Evolutionary conservation across 2,888 invertebrate genomes (phyloP).

Genomic region (Elysia crispata): DNA sequence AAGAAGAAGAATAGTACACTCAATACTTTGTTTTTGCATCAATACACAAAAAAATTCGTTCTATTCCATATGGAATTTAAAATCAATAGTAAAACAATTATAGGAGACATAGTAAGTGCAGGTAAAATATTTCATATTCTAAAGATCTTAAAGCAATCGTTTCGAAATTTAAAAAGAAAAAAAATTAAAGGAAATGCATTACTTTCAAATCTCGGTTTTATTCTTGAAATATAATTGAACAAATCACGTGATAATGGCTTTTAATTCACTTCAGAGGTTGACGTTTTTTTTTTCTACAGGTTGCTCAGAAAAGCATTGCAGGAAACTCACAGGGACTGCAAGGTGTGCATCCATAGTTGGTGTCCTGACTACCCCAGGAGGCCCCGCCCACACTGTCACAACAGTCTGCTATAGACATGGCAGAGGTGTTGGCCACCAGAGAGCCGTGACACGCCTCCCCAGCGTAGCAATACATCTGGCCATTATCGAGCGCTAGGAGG

Average conservation of each 20-base stretch:
- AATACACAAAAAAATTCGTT: background rate
- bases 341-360: constrained; percentile 21
- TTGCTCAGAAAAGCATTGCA: no score
- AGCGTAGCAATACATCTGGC: constrained; percentile 32
- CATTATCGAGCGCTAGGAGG: no score
- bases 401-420: constrained; percentile 57
- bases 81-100: no score
- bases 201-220: no score
- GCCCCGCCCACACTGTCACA: constrained; percentile 53
- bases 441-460: background rate
- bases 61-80: no score
- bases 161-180: background rate
- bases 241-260: no score
- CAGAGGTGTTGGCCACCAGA: constrained; percentile 17
- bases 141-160: background rate
- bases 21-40: background rate
- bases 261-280: no score
- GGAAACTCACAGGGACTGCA: constrained; percentile 35
- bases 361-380: constrained; percentile 36
- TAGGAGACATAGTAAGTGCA: background rate
- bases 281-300: no score
- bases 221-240: no score
- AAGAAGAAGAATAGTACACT: background rate
- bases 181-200: background rate
- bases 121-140: background rate